Percentiles rank a stretch among this genome's conserved stretches.
phyloP scores from a whole-genome alignment of 1,140 invertebrate species.

The Prorops nasuta region DNA sequence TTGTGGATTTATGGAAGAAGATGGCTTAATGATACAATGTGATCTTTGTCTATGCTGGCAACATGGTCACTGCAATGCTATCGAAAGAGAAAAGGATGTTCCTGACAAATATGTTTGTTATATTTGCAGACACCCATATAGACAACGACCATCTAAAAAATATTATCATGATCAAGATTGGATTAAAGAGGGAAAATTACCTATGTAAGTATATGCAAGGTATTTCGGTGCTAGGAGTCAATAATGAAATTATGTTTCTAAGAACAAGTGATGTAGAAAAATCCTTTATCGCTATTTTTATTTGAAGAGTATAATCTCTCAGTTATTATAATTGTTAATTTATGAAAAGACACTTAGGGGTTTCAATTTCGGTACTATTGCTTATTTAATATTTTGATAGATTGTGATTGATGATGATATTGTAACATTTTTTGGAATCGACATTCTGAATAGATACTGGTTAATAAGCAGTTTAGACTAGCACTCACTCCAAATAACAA shows the following conservation, averaged over 20 bases:
- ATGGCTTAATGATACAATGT: conserved; percentile 93
- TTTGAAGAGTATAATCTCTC: no score
- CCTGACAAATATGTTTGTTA: conserved; percentile 89
- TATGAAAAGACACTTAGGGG: no score
- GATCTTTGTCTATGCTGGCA: conserved; percentile 94
- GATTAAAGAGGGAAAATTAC: conserved; percentile 78
- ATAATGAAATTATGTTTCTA: no score
- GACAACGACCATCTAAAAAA: conserved; percentile 67
- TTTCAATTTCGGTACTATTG: no score
- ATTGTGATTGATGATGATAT: no score
- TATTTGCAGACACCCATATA: conserved; percentile 78
- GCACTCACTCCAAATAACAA: no score
- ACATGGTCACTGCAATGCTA: conserved; percentile 84
- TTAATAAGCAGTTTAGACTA: no score
- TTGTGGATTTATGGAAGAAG: conserved; percentile 81
- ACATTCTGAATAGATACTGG: no score
- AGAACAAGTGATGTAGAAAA: conserved; percentile 9
- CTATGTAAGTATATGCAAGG: conserved; percentile 55
- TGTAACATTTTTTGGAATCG: no score
- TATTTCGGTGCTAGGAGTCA: no score
- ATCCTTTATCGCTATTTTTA: background rate
- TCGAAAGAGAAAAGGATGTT: conserved; percentile 76
- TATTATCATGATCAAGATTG: conserved; percentile 86
- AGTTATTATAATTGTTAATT: no score
- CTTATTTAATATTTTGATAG: conserved; percentile 4